Evolutionary conservation across 2,888 invertebrate genomes (phyloP).

Genomic region (Stenodera caucasica): DNA sequence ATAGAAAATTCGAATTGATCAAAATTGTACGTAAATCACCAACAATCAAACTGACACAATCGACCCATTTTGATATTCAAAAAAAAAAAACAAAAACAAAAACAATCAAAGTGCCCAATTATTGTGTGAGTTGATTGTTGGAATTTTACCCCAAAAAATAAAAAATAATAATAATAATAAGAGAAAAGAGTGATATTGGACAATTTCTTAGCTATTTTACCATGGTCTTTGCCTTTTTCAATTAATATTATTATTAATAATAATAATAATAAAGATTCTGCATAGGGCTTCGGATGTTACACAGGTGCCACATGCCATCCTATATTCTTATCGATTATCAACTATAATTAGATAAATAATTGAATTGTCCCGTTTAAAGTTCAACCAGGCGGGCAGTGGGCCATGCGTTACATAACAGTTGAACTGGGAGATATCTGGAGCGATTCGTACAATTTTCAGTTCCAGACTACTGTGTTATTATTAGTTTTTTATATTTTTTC

Average conservation of each 20-base stretch:
- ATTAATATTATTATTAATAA: no score
- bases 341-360: conserved; percentile 26
- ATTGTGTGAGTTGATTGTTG: background rate
- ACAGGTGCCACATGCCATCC: conserved; percentile 44
- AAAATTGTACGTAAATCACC: background rate
- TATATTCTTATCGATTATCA: conserved; percentile 32
- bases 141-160: background rate
- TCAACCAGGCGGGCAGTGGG: conserved; percentile 49
- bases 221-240: conserved; percentile 10
- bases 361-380: conserved; percentile 45
- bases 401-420: conserved; percentile 48
- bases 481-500: conserved; percentile 43
- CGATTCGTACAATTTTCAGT: conserved; percentile 36
- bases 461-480: conserved; percentile 47
- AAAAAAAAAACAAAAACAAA: background rate
- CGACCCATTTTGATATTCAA: background rate
- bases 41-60: background rate
- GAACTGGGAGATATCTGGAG: conserved; percentile 54
- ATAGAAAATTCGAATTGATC: background rate
- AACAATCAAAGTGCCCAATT: background rate
- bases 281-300: conserved; percentile 30
- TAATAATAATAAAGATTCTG: conserved; percentile 19
- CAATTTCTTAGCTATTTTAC: conserved; percentile 18
- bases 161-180: no score
- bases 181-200: conserved; percentile 20